Evolutionary conservation across 1,140 invertebrate species (phyloP).

Genomic region (Bicyclus anynana): DNA sequence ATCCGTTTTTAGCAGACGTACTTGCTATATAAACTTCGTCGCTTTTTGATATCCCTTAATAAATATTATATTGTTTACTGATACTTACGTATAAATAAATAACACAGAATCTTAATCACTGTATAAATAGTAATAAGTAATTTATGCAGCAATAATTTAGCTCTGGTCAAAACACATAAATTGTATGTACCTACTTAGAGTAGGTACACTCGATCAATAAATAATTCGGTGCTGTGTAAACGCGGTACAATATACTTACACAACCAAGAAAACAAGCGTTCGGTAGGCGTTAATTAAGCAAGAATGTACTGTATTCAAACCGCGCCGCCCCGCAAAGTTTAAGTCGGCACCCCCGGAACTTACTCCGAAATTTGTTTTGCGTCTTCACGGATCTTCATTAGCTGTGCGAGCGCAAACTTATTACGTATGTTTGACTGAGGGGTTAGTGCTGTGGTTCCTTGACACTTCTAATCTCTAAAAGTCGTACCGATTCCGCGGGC

Average conservation of each 20-base stretch:
- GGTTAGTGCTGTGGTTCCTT: conserved; percentile 54
- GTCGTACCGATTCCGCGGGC: conserved; percentile 59
- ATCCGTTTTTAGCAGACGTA: too few species aligned
- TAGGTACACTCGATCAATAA: neutral
- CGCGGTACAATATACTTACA: conserved; percentile 2
- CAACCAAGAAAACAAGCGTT: conserved; percentile 5
- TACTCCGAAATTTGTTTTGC: conserved; percentile 57
- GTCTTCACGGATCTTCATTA: conserved; percentile 64
- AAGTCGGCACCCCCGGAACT: conserved; percentile 45
- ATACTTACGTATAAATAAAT: too few species aligned
- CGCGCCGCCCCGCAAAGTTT: conserved; percentile 44
- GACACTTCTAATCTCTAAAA: conserved; percentile 52
- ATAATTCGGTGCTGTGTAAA: neutral
- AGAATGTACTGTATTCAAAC: conserved; percentile 61
- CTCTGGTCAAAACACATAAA: neutral
- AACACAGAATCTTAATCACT: too few species aligned
- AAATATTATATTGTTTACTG: too few species aligned
- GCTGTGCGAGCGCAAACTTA: conserved; percentile 61
- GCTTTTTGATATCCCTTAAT: too few species aligned
- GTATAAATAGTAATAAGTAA: too few species aligned
- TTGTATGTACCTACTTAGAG: neutral
- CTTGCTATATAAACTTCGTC: too few species aligned
- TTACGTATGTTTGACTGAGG: conserved; percentile 55
- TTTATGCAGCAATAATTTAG: neutral
- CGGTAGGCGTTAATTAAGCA: conserved; percentile 56